Conservation (phyloP, 2,113 vertebrate species). For the Emberiza fucata region DNA sequence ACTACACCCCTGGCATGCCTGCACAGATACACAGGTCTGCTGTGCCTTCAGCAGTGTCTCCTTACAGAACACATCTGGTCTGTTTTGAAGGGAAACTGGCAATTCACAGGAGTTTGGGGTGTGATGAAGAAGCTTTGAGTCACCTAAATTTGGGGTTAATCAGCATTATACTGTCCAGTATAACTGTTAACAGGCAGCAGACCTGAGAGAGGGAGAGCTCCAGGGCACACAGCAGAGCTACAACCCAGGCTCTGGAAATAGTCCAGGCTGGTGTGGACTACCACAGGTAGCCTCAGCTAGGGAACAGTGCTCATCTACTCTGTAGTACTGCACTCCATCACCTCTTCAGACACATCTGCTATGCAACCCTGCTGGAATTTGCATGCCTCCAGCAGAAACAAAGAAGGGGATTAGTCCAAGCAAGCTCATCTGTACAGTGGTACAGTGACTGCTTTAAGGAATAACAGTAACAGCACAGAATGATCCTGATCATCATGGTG, state of each 20-base stretch:
- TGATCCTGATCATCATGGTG: neutral
- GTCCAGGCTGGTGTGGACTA: neutral
- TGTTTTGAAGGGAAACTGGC: neutral
- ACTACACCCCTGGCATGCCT: neutral
- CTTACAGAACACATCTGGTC: neutral
- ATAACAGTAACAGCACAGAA: neutral
- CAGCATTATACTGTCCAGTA: neutral
- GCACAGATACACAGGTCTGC: neutral
- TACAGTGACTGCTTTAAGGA: neutral
- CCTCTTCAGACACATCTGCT: neutral
- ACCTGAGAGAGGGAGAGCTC: neutral
- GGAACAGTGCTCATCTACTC: neutral
- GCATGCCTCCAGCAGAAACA: neutral
- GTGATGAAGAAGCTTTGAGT: neutral
- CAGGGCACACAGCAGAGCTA: fast-evolving
- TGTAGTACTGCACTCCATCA: neutral
- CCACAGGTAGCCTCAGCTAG: neutral
- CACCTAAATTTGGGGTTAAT: neutral
- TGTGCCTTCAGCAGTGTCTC: neutral
- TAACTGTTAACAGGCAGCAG: neutral
- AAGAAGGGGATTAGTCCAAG: neutral
- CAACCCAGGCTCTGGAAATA: neutral
- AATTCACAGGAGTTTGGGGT: neutral
- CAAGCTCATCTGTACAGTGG: neutral
- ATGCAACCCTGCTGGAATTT: neutral